These are phyloP conservation scores for Halyomorpha halys DNA, from an alignment of 1,140 invertebrate species.

Conservation along the genomic window DNA sequence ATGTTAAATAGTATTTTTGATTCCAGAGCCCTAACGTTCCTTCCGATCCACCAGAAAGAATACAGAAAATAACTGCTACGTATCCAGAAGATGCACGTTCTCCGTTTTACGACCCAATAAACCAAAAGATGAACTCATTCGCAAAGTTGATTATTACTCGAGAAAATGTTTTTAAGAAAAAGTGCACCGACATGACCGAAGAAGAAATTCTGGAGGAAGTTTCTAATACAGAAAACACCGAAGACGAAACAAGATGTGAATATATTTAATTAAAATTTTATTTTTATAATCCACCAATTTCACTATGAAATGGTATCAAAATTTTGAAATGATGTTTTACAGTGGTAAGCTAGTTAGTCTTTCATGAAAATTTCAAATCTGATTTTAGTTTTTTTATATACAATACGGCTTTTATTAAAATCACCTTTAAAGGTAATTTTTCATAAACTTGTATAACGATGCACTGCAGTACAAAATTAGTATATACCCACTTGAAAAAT, in stretches of 20 bases:
- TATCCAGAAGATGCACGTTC: conserved; percentile 72
- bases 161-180: conserved; percentile 75
- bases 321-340: too few species aligned
- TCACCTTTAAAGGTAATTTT: too few species aligned
- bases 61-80: conserved; percentile 69
- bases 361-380: too few species aligned
- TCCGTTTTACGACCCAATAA: conserved; percentile 76
- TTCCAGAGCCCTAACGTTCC: conserved; percentile 66
- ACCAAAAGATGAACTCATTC: conserved; percentile 69
- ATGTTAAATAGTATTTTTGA: background rate
- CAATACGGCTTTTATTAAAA: too few species aligned
- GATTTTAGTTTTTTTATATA: too few species aligned
- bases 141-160: conserved; percentile 45
- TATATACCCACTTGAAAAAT: too few species aligned
- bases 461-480: too few species aligned
- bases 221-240: conserved; percentile 21
- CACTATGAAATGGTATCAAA: too few species aligned
- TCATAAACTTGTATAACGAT: too few species aligned
- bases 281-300: too few species aligned
- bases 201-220: conserved; percentile 32
- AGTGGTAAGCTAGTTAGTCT: too few species aligned
- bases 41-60: conserved; percentile 68
- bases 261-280: conserved; percentile 2
- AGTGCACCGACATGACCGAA: conserved; percentile 47
- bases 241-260: conserved; percentile 14